Evolutionary conservation across 2,797 vertebrate genomes (phyloP).

Genomic region (Malacoraja senta): DNA sequence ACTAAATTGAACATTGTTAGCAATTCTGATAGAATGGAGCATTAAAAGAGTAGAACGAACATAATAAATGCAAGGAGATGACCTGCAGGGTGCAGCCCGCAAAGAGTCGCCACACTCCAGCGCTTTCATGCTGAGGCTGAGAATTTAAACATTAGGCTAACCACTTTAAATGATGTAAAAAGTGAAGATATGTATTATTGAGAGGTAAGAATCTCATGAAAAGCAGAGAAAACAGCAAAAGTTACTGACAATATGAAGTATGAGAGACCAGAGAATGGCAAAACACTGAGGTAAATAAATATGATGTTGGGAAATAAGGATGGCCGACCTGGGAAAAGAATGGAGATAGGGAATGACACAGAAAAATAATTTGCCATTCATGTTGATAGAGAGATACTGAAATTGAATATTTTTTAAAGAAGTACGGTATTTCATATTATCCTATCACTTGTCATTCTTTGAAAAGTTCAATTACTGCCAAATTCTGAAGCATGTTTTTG

Average conservation of each 20-base stretch:
- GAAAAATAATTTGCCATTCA: neutral
- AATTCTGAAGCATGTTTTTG: neutral
- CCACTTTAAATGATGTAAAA: neutral
- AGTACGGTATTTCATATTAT: neutral
- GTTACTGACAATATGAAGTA: neutral
- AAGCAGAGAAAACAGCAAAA: neutral
- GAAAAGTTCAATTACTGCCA: neutral
- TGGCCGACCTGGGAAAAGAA: neutral
- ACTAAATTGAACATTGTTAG: too few relatives aligned
- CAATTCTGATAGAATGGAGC: too few relatives aligned
- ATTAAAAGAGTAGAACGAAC: too few relatives aligned
- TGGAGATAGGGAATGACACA: neutral
- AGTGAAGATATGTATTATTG: neutral
- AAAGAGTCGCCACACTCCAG: too few relatives aligned
- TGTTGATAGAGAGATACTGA: neutral
- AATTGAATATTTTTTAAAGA: neutral
- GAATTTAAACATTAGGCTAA: neutral
- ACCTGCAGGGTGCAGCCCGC: too few relatives aligned
- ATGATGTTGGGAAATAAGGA: neutral
- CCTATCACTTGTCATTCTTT: neutral
- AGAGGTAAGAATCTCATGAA: neutral
- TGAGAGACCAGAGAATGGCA: neutral
- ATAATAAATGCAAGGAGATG: too few relatives aligned
- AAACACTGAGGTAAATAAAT: neutral
- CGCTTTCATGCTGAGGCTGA: too few relatives aligned